These are phyloP conservation scores for Tretioscincus oriximinensis DNA, from an alignment of 2,113 vertebrate species.

Conservation along the genomic window DNA sequence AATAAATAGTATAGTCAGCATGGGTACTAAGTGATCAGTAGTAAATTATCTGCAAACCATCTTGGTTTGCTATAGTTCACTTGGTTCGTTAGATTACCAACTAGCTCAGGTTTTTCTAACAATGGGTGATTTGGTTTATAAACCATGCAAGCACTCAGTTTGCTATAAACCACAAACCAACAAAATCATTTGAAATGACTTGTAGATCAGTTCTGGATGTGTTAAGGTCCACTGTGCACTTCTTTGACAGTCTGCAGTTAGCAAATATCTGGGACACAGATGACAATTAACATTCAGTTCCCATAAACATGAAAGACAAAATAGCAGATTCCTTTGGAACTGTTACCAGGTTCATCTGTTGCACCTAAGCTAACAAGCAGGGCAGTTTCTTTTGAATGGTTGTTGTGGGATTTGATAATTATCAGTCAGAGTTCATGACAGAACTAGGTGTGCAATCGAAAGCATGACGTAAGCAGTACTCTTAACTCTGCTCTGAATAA, in stretches of 20 bases:
- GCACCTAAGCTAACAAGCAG: neutral
- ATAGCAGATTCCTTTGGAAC: slow-evolving; percentile 22
- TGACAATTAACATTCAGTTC: neutral
- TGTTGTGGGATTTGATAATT: neutral
- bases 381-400: neutral
- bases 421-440: neutral
- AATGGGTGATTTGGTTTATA: too few species aligned
- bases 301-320: neutral
- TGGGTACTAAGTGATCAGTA: too few species aligned
- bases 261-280: neutral
- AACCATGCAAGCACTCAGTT: too few species aligned
- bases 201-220: too few species aligned
- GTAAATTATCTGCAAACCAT: too few species aligned
- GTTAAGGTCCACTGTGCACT: neutral
- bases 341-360: slow-evolving; percentile 18
- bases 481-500: neutral
- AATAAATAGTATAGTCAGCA: too few species aligned
- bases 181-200: neutral
- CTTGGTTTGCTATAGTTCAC: too few species aligned
- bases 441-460: neutral
- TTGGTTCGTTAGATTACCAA: too few species aligned
- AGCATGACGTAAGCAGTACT: neutral
- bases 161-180: too few species aligned
- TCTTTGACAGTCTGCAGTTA: neutral
- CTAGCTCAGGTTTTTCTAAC: too few species aligned